Conservation (phyloP, 2,888 invertebrate genomes). For the Watsonalla cultraria region DNA sequence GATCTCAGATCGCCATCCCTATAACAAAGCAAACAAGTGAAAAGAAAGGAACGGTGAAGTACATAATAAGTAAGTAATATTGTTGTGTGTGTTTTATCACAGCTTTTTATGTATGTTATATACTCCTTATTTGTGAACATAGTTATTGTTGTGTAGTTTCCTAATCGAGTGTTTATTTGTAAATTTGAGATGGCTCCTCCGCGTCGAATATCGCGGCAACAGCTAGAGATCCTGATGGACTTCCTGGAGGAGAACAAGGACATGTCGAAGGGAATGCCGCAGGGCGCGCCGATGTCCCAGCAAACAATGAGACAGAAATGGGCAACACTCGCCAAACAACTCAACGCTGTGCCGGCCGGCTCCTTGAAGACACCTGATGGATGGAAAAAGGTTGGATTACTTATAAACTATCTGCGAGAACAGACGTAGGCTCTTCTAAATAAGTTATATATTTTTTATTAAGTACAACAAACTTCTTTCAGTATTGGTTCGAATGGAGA, state of each 20-base stretch:
- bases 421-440: neutral
- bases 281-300: constrained; percentile 45
- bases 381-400: constrained; percentile 56
- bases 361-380: constrained; percentile 55
- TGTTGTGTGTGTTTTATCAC: too few species aligned
- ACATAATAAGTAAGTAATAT: neutral
- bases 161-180: neutral
- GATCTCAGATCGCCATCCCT: too few species aligned
- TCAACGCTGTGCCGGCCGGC: constrained; percentile 55
- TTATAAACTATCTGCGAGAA: neutral
- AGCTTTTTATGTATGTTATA: too few species aligned
- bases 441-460: constrained; percentile 1
- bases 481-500: constrained; percentile 72
- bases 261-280: constrained; percentile 48
- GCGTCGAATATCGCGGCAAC: constrained; percentile 51
- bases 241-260: constrained; percentile 59
- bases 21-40: neutral
- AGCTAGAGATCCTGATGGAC: constrained; percentile 57
- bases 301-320: constrained; percentile 55
- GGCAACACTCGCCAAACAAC: constrained; percentile 51
- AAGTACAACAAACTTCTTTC: constrained; percentile 16
- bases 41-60: neutral
- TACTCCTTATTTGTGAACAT: too few species aligned
- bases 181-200: constrained; percentile 62
- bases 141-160: too few species aligned